These are phyloP conservation scores for Brachystomella parvula DNA, from an alignment of 1,140 invertebrate genomes.

Conservation along the genomic window DNA sequence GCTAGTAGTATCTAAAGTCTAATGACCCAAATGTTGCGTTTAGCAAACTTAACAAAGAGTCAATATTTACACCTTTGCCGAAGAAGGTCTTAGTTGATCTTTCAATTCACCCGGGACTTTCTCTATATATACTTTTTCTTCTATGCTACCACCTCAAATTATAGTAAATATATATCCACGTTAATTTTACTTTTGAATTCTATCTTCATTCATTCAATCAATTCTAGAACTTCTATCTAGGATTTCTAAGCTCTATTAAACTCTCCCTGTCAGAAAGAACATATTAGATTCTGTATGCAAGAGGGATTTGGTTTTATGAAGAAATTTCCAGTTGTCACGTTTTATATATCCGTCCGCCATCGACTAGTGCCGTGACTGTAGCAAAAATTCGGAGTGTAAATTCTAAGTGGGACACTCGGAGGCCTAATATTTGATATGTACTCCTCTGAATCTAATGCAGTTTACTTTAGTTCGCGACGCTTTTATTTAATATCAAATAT, in stretches of 20 bases:
- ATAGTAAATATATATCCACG: too few relatives aligned
- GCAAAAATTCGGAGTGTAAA: neutral
- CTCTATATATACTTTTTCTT: neutral
- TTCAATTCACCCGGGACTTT: neutral
- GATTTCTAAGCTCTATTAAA: neutral
- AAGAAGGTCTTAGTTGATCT: neutral
- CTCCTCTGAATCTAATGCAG: slow-evolving; percentile 8
- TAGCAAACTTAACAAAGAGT: neutral
- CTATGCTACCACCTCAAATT: neutral
- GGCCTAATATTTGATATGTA: slow-evolving; percentile 12
- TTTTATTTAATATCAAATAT: slow-evolving; percentile 12
- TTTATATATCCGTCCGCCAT: neutral
- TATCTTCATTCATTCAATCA: too few relatives aligned
- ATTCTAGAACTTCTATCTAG: neutral
- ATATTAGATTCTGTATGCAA: neutral
- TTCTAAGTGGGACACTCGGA: neutral
- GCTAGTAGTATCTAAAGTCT: too few relatives aligned
- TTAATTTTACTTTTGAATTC: too few relatives aligned
- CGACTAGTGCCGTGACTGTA: neutral
- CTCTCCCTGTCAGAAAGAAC: neutral
- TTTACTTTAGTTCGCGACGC: slow-evolving; percentile 7
- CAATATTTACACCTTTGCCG: neutral
- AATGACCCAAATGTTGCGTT: neutral
- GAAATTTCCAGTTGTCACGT: neutral
- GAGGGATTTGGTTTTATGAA: neutral